phyloP scores from a whole-genome alignment of 2,888 invertebrate genomes.

The Archips xylosteana region DNA sequence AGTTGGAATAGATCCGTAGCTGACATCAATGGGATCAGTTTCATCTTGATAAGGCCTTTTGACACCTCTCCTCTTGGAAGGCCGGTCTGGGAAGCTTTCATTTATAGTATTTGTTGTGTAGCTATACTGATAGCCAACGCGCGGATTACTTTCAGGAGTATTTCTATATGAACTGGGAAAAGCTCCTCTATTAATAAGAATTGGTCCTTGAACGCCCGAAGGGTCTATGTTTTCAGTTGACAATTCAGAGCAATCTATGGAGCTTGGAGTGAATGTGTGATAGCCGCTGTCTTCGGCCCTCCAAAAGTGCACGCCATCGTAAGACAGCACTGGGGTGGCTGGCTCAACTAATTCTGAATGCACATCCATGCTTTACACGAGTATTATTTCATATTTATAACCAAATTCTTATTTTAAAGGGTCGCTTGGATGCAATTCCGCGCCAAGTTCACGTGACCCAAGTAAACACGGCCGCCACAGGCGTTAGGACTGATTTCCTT shows the following conservation, averaged over 20 bases:
- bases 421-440: slow-evolving; percentile 18
- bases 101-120: slow-evolving; percentile 40
- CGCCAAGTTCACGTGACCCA: slow-evolving; percentile 39
- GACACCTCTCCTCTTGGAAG: slow-evolving; percentile 63
- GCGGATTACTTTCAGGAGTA: slow-evolving; percentile 57
- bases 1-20: slow-evolving; percentile 60
- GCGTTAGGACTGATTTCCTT: slow-evolving; percentile 24
- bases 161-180: slow-evolving; percentile 56
- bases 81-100: slow-evolving; percentile 56
- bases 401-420: slow-evolving; percentile 1
- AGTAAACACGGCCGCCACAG: slow-evolving; percentile 36
- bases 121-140: slow-evolving; percentile 50
- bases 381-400: slow-evolving; percentile 9
- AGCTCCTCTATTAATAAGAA: slow-evolving; percentile 58
- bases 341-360: slow-evolving; percentile 64
- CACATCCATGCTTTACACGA: slow-evolving; percentile 61
- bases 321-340: slow-evolving; percentile 62
- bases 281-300: slow-evolving; percentile 80
- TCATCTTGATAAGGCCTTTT: slow-evolving; percentile 70
- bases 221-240: slow-evolving; percentile 65
- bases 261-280: slow-evolving; percentile 74
- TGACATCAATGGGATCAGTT: slow-evolving; percentile 53
- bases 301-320: slow-evolving; percentile 62
- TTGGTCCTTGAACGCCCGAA: slow-evolving; percentile 54
- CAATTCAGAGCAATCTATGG: slow-evolving; percentile 67